phyloP scores from a whole-genome alignment of 2,888 invertebrate genomes.

The Eupeodes luniger region DNA sequence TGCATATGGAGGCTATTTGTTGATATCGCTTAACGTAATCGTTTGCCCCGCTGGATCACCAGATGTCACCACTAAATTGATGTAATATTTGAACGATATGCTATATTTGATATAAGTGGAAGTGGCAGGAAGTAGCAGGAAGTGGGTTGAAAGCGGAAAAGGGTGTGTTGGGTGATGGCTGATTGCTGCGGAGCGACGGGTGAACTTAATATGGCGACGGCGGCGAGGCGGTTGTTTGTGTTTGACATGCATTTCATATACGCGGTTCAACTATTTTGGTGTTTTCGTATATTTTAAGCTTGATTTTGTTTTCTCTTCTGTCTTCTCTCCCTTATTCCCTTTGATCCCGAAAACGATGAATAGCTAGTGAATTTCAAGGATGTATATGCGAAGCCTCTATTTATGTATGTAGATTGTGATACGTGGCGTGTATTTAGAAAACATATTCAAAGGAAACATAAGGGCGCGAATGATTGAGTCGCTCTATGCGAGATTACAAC shows the following conservation, averaged over 20 bases:
- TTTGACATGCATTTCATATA: background rate
- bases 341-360: slow-evolving; percentile 38
- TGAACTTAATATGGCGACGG: background rate
- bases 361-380: slow-evolving; percentile 41
- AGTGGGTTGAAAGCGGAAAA: background rate
- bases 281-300: slow-evolving; percentile 28
- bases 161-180: background rate
- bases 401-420: slow-evolving; percentile 11
- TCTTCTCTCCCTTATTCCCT: background rate
- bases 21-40: slow-evolving; percentile 74
- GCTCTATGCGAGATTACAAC: background rate
- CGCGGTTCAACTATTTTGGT: slow-evolving; percentile 4
- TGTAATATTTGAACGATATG: slow-evolving; percentile 58
- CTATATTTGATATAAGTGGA: background rate
- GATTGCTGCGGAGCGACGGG: background rate
- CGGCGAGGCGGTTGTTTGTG: background rate
- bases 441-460: slow-evolving; percentile 59
- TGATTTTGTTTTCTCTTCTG: slow-evolving; percentile 24
- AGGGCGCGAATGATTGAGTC: slow-evolving; percentile 71
- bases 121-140: background rate
- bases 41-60: slow-evolving; percentile 65
- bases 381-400: slow-evolving; percentile 42
- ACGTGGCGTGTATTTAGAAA: slow-evolving; percentile 17
- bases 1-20: slow-evolving; percentile 74
- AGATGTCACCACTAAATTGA: slow-evolving; percentile 75